These are phyloP conservation scores for Aphelenchoides besseyi DNA, from an alignment of 1,140 invertebrate species.

Conservation along the genomic window DNA sequence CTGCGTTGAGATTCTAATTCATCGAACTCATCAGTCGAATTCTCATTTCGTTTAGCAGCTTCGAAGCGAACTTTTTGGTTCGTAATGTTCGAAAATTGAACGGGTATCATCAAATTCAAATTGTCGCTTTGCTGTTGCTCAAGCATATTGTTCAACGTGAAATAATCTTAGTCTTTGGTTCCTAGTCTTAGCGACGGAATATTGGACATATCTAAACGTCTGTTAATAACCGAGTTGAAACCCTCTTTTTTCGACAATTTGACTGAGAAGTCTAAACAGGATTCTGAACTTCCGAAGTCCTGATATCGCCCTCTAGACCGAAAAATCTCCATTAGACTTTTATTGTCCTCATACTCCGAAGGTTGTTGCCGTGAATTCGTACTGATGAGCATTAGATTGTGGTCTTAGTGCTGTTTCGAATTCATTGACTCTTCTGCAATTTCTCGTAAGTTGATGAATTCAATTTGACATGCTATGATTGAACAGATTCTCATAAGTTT, in stretches of 20 bases:
- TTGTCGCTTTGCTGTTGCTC: neutral
- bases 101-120: too few species aligned
- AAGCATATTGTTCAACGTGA: neutral
- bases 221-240: too few species aligned
- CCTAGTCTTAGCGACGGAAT: neutral
- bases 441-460: neutral
- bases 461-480: too few species aligned
- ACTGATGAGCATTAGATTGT: neutral
- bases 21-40: neutral
- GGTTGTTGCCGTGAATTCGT: neutral
- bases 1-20: neutral
- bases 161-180: constrained; percentile 5
- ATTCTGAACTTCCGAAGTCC: neutral
- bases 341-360: neutral
- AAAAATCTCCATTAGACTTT: neutral
- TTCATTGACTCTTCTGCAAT: neutral
- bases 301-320: neutral
- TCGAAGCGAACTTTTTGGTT: neutral
- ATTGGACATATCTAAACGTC: too few species aligned
- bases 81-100: too few species aligned
- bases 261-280: neutral
- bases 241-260: neutral
- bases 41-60: neutral
- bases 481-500: neutral
- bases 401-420: neutral